A percentile compares a stretch with the other conserved stretches of the same genome.
Conservation (phyloP, 2,113 vertebrate species). For the Hylia prasina region DNA sequence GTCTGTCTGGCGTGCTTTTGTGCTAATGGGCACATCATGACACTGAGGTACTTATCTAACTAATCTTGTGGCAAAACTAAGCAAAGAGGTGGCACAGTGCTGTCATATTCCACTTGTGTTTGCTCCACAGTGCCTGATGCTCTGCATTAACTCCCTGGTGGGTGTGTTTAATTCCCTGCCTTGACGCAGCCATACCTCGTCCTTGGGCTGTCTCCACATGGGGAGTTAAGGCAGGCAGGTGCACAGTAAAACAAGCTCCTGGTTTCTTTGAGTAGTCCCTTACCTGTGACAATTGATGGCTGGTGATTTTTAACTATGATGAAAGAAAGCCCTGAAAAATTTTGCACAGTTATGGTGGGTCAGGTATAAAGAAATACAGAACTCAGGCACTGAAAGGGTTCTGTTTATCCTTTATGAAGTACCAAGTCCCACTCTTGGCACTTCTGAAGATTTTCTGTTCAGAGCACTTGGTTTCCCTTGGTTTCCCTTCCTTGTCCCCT, state of each 20-base stretch:
- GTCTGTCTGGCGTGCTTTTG: constrained; percentile 95
- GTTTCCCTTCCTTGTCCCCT: neutral
- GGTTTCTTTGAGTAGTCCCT: neutral
- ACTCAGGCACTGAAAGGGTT: neutral
- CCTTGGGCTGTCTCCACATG: neutral
- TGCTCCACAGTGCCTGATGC: neutral
- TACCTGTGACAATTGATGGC: neutral
- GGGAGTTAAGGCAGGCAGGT: neutral
- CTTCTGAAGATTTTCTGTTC: neutral
- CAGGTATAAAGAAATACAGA: neutral
- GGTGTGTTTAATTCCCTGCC: neutral
- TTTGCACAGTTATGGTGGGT: neutral
- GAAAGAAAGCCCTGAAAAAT: neutral
- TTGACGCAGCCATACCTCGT: neutral
- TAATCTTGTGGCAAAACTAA: constrained; percentile 29
- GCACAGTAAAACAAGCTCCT: neutral
- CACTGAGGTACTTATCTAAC: constrained; percentile 85
- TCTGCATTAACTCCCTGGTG: neutral
- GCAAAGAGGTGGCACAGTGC: neutral
- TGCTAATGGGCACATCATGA: constrained; percentile 97
- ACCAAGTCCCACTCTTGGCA: neutral
- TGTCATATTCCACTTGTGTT: neutral
- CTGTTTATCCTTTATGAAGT: neutral
- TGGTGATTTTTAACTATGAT: neutral
- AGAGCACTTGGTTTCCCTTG: neutral